phyloP scores from a whole-genome alignment of 1,140 invertebrate genomes.

The Oryzaephilus surinamensis region DNA sequence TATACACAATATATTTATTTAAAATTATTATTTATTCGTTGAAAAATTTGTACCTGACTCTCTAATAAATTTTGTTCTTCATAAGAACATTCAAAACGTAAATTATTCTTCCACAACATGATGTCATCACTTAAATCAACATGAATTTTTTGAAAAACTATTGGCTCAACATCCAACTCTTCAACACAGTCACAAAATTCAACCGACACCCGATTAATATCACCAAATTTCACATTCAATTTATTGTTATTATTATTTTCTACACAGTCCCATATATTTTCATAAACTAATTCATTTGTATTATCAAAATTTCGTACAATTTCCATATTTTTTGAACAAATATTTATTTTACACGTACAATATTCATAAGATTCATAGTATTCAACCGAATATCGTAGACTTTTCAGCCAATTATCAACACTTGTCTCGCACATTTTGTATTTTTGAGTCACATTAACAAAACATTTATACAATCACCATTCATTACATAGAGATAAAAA shows the following conservation, averaged over 20 bases:
- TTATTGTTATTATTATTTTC: not conserved
- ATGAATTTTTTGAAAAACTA: slow-evolving; percentile 1
- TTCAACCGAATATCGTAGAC: too few species aligned
- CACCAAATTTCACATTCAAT: slow-evolving; percentile 2
- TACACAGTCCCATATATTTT: not conserved
- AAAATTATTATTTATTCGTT: too few species aligned
- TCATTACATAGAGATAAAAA: too few species aligned
- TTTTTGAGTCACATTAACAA: too few species aligned
- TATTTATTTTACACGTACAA: too few species aligned
- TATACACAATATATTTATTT: too few species aligned
- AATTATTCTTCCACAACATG: slow-evolving; percentile 4
- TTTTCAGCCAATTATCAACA: too few species aligned
- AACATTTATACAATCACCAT: too few species aligned
- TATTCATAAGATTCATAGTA: too few species aligned
- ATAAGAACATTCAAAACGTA: slow-evolving; percentile 1
- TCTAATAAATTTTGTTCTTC: slow-evolving; percentile 6
- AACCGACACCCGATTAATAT: slow-evolving; percentile 2
- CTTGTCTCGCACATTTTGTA: too few species aligned
- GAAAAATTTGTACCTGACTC: slow-evolving; percentile 7
- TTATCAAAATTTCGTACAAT: too few species aligned
- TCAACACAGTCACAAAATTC: not conserved
- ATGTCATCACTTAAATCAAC: slow-evolving; percentile 3
- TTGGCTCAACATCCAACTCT: not conserved
- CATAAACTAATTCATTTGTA: not conserved
- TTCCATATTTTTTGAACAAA: too few species aligned